Percentiles rank a stretch among this genome's conserved stretches.
phyloP scores from a whole-genome alignment of 2,888 invertebrate species.

The Hypena proboscidalis region DNA sequence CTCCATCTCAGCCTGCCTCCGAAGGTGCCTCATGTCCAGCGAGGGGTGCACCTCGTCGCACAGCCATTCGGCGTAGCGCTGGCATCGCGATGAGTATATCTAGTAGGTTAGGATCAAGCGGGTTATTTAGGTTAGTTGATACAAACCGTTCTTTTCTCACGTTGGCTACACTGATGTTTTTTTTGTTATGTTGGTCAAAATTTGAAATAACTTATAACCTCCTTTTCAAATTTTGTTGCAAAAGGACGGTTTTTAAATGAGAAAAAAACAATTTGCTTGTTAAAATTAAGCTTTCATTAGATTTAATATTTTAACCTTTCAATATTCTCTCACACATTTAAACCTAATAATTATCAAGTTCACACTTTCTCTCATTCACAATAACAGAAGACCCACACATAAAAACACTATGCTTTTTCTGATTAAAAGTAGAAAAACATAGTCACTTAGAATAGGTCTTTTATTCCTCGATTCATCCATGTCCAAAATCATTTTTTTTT shows the following conservation, averaged over 20 bases:
- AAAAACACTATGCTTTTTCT: conserved; percentile 1
- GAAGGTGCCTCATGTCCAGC: conserved; percentile 85
- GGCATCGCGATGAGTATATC: conserved; percentile 94
- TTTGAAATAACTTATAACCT: too few relatives aligned
- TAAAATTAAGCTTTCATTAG: conserved; percentile 39
- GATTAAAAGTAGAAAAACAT: conserved; percentile 10
- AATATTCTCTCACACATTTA: conserved; percentile 26
- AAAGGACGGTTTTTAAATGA: conserved; percentile 8
- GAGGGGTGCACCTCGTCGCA: conserved; percentile 94
- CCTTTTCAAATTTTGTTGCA: too few relatives aligned
- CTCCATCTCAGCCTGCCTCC: conserved; percentile 72
- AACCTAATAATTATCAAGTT: neutral
- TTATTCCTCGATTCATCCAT: conserved; percentile 16
- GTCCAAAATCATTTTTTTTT: conserved; percentile 21
- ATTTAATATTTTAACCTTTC: conserved; percentile 25
- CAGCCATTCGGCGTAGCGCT: conserved; percentile 93
- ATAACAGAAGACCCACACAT: conserved; percentile 15
- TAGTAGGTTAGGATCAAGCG: conserved; percentile 84
- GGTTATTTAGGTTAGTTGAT: conserved; percentile 84
- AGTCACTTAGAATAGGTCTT: conserved; percentile 9
- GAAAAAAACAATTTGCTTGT: conserved; percentile 46
- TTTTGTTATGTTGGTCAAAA: neutral
- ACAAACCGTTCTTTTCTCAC: conserved; percentile 50
- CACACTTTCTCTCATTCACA: conserved; percentile 1
- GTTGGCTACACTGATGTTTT: neutral